A percentile compares a stretch with the other conserved stretches of the same genome.
Conservation (phyloP, 2,113 vertebrate genomes). For the Daphoenositta chrysoptera region DNA sequence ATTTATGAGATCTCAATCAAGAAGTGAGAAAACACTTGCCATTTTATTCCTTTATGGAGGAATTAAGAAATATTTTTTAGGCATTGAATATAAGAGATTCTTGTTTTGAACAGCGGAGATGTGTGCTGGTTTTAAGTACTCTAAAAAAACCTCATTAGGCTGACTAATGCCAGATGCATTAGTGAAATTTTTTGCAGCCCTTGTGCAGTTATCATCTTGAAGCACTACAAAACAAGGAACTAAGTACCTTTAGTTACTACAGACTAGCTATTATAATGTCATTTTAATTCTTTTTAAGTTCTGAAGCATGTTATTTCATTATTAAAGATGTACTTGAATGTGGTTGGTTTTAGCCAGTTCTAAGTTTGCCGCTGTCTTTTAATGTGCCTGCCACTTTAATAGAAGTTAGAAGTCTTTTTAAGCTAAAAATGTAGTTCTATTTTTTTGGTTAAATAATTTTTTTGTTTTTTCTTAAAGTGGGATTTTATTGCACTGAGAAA, state of each 20-base stretch:
- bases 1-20: not conserved
- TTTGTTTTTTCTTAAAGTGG: not conserved
- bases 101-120: not conserved
- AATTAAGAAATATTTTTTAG: not conserved
- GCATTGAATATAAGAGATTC: not conserved
- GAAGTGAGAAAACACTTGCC: not conserved
- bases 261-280: not conserved
- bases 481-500: not conserved
- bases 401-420: too few species aligned
- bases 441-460: not conserved
- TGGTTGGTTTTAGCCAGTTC: not conserved
- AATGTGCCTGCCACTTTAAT: not conserved
- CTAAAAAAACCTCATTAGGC: not conserved
- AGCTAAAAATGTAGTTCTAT: not conserved
- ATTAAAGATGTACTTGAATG: not conserved
- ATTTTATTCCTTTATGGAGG: not conserved
- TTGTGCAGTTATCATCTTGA: not conserved
- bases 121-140: not conserved
- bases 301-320: not conserved
- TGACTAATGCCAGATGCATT: not conserved
- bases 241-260: not conserved
- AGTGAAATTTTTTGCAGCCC: not conserved
- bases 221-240: not conserved
- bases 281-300: not conserved
- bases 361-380: not conserved